Evolutionary conservation across 2,797 vertebrate species (phyloP), one percentile per base, ranked within the genome.

Genomic region (Hemibagrus guttatus): DNA sequence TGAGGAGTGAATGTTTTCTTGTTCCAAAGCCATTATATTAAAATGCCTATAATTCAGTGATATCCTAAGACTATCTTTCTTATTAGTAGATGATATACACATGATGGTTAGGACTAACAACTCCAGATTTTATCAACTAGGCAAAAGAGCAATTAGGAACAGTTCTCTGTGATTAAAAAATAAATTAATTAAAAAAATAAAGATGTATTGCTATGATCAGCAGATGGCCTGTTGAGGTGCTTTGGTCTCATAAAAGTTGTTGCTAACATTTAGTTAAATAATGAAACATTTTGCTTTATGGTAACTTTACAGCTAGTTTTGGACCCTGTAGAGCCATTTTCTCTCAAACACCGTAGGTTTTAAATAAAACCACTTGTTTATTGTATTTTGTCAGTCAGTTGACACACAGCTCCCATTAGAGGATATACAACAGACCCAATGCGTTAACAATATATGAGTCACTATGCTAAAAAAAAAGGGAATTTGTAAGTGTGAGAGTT

Each of bases 331-430:
- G 19, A 14, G 61, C 9, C 23, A 26, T 31, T 83, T 54, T 68
- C 31, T n/a, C 21, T 83, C 16, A n/a, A 21, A 83, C n/a, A 71
- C 28, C 49, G 39, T 54, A 52, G 3, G 31, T 56, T 83, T 84
- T 58, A 69, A 71, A 69, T 84, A 84, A 84, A 61, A 46, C 68
- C 2, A 39, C 31, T n/a, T 84, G 64, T 56, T 72, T 83, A 69
- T 72, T 35, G 66, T 58, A 58, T 81, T 81, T 68, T 85, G 61
- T 76, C 56, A 63, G 83, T 83, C 64, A 63, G 83, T 76, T 84
- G 83, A 76, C 69, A 74, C 69, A 61, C n/a, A 46, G 69, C 54
- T 58, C 54, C 69, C 58, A 84, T 84, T 61, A 59, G 54, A 23
- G 12, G 56, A 84, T 49, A 35, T 75, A 46, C 16, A 59, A 63